phyloP scores from a whole-genome alignment of 2,888 invertebrate genomes.

The Pseudococcus jackbeardsleyi region DNA sequence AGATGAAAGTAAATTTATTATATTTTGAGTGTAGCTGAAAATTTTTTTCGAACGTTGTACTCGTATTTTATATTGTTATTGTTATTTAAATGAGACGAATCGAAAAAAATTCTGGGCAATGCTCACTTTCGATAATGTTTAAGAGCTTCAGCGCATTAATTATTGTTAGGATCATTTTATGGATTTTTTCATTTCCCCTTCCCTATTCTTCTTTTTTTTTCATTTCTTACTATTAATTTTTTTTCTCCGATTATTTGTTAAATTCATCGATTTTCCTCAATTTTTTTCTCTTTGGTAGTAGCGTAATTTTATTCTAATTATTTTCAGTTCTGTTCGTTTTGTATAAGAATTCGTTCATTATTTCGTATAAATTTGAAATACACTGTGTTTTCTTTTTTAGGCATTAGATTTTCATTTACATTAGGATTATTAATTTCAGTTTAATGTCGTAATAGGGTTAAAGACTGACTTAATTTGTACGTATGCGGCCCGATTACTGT shows the following conservation, averaged over 20 bases:
- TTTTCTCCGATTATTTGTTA: not conserved
- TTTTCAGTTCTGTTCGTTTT: slow-evolving; percentile 45
- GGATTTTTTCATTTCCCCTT: not conserved
- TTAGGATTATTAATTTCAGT: no score
- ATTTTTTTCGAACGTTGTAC: slow-evolving; percentile 50
- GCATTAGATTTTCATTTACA: not conserved
- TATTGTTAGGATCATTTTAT: not conserved
- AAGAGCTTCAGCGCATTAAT: slow-evolving; percentile 36
- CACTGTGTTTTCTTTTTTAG: slow-evolving; percentile 42
- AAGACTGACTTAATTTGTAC: no score
- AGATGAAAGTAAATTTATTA: slow-evolving; percentile 17
- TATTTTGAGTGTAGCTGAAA: slow-evolving; percentile 53
- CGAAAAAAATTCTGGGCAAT: slow-evolving; percentile 54
- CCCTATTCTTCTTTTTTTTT: not conserved
- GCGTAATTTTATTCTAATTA: slow-evolving; percentile 39
- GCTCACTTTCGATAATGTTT: slow-evolving; percentile 21
- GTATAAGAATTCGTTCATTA: slow-evolving; percentile 53
- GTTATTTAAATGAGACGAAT: slow-evolving; percentile 51
- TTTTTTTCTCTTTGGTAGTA: slow-evolving; percentile 21
- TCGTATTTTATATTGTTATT: slow-evolving; percentile 51
- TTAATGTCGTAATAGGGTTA: no score
- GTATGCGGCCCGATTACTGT: no score
- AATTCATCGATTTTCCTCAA: slow-evolving; percentile 8
- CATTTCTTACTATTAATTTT: slow-evolving; percentile 6
- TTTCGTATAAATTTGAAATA: slow-evolving; percentile 49